A percentile compares a stretch with the other conserved stretches of the same genome.
Evolutionary conservation across 2,888 invertebrate species (phyloP).

Genomic region (Neuroscelio doddi): DNA sequence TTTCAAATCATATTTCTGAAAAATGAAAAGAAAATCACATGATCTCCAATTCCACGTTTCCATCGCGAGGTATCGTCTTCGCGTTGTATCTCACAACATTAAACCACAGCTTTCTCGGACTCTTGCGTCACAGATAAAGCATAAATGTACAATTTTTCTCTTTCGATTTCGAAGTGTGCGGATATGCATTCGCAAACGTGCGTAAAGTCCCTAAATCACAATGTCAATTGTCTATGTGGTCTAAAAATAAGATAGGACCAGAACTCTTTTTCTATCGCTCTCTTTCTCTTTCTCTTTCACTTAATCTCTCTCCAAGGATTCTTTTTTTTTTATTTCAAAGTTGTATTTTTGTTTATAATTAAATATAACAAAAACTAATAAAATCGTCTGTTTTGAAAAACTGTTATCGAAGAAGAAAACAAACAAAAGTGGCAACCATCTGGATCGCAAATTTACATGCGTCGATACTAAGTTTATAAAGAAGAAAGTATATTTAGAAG

Average conservation of each 20-base stretch:
- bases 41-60: not conserved
- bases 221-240: slow-evolving; percentile 67
- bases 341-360: too few species aligned
- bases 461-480: too few species aligned
- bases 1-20: too few species aligned
- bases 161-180: slow-evolving; percentile 22
- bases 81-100: not conserved
- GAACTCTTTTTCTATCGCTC: slow-evolving; percentile 51
- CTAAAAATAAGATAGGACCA: slow-evolving; percentile 47
- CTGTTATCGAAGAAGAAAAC: too few species aligned
- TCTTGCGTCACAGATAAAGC: slow-evolving; percentile 7
- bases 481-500: too few species aligned
- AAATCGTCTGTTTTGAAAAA: too few species aligned
- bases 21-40: too few species aligned
- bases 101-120: slow-evolving; percentile 10
- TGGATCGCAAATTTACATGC: too few species aligned
- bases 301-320: slow-evolving; percentile 48
- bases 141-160: slow-evolving; percentile 27
- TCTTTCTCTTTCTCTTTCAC: slow-evolving; percentile 45
- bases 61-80: slow-evolving; percentile 7
- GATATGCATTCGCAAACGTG: slow-evolving; percentile 32
- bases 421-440: too few species aligned
- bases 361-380: too few species aligned
- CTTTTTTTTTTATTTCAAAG: too few species aligned
- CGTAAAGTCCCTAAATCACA: slow-evolving; percentile 56